These are phyloP conservation scores for Hirtodrosophila confusa DNA, from an alignment of 2,888 invertebrate genomes.

Conservation along the genomic window DNA sequence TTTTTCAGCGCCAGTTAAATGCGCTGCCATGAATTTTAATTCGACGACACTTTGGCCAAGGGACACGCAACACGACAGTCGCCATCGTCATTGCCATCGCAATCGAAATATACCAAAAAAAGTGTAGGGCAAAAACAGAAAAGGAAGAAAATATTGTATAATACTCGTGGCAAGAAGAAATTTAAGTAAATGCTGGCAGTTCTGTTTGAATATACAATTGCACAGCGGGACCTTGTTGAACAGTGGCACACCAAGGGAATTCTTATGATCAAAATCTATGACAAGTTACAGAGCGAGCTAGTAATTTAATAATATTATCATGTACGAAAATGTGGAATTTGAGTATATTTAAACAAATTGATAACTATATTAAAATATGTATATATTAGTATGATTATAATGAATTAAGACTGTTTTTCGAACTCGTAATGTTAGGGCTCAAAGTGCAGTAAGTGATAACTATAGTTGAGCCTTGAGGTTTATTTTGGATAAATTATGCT, in stretches of 20 bases:
- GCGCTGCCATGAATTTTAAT: conserved; percentile 77
- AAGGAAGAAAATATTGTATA: conserved; percentile 22
- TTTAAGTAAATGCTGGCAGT: conserved; percentile 48
- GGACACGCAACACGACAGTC: conserved; percentile 68
- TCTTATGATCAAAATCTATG: conserved; percentile 5
- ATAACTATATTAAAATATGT: no score
- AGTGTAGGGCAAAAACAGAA: conserved; percentile 5
- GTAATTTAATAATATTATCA: no score
- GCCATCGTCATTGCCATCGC: conserved; percentile 38
- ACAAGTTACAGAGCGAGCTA: no score
- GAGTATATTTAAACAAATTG: no score
- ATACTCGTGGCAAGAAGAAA: conserved; percentile 35
- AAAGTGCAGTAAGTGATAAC: no score
- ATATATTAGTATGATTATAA: no score
- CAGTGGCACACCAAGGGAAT: conserved; percentile 19
- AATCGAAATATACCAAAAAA: conserved; percentile 32
- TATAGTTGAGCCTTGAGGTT: no score
- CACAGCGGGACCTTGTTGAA: conserved; percentile 24
- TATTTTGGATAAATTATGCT: no score
- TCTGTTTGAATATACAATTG: conserved; percentile 17
- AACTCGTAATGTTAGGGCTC: no score
- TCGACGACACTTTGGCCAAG: conserved; percentile 70
- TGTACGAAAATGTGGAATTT: no score
- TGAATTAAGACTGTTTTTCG: no score
- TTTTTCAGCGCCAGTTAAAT: conserved; percentile 68